Percentiles rank a stretch among this genome's conserved stretches.
These are phyloP conservation scores for silkworm (Bombyx mori) DNA, from an alignment of 1,140 invertebrate species.

Conservation along the genomic window ASM3026992v2 NC_085131.1:8076501-8077000, in stretches of 20 bases:
- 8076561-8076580: background rate
- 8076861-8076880: slow-evolving; percentile 19
- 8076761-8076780: slow-evolving; percentile 45
- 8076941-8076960: too few species aligned
- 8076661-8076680: slow-evolving; percentile 5
- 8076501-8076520: too few species aligned
- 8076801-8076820: slow-evolving; percentile 60
- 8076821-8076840: slow-evolving; percentile 44
- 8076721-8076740: slow-evolving; percentile 29
- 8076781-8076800: slow-evolving; percentile 52
- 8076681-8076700: slow-evolving; percentile 15
- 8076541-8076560: too few species aligned
- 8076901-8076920: too few species aligned
- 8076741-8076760: slow-evolving; percentile 17
- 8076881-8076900: slow-evolving; percentile 11
- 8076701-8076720: slow-evolving; percentile 43
- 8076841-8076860: slow-evolving; percentile 24
- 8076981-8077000: too few species aligned
- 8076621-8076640: slow-evolving; percentile 6
- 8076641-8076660: slow-evolving; percentile 1
- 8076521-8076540: too few species aligned
- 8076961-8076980: too few species aligned
- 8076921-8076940: too few species aligned
- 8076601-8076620: background rate
- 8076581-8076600: background rate